Evolutionary conservation across 2,888 invertebrate species (phyloP).

Genomic region (Zeuzera pyrina): DNA sequence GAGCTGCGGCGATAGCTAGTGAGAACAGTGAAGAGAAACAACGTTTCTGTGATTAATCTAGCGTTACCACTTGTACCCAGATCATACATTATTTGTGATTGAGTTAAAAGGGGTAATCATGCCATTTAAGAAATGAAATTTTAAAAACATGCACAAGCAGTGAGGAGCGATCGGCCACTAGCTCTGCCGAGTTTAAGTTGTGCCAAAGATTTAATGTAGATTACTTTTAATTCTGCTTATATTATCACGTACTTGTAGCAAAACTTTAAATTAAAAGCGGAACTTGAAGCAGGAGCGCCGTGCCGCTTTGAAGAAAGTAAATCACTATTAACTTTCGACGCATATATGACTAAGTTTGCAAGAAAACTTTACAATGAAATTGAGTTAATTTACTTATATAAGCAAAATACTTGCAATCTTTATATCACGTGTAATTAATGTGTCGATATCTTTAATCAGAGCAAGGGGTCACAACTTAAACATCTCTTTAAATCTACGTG

Average conservation of each 20-base stretch:
- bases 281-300: slow-evolving; percentile 27
- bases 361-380: slow-evolving; percentile 33
- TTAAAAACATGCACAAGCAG: slow-evolving; percentile 67
- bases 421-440: no score
- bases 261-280: slow-evolving; percentile 43
- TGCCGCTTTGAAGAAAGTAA: slow-evolving; percentile 33
- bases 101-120: slow-evolving; percentile 58
- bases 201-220: slow-evolving; percentile 29
- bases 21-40: slow-evolving; percentile 49
- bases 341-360: slow-evolving; percentile 29
- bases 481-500: slow-evolving; percentile 43
- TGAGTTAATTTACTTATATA: no score
- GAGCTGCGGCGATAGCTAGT: slow-evolving; percentile 55
- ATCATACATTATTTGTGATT: slow-evolving; percentile 42
- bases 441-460: no score
- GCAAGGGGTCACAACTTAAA: slow-evolving; percentile 54
- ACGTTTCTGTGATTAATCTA: slow-evolving; percentile 50
- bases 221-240: slow-evolving; percentile 19
- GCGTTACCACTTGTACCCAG: slow-evolving; percentile 59
- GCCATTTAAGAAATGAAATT: slow-evolving; percentile 54
- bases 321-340: slow-evolving; percentile 38
- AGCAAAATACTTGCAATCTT: no score
- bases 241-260: slow-evolving; percentile 27
- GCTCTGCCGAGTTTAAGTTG: slow-evolving; percentile 49
- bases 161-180: slow-evolving; percentile 62